These are phyloP conservation scores for Anguilla japonica DNA, from an alignment of 2,113 vertebrate genomes.

Conservation along the genomic window DNA sequence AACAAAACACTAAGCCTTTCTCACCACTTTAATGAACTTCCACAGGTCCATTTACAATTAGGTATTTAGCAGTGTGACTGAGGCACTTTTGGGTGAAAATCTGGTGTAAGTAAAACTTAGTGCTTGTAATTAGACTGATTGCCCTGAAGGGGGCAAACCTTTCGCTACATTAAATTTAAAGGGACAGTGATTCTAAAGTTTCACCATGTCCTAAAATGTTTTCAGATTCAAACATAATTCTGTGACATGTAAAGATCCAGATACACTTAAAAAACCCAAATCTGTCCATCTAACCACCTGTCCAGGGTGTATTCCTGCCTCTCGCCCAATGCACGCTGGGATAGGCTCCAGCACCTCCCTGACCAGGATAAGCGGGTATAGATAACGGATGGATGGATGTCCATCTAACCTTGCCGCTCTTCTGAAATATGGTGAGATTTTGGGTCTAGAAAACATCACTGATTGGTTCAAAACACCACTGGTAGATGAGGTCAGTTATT, in stretches of 20 bases:
- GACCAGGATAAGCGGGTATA: too few species aligned
- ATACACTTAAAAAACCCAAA: neutral
- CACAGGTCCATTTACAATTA: neutral
- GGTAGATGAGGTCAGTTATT: neutral
- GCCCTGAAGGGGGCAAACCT: neutral
- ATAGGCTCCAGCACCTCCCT: too few species aligned
- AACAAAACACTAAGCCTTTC: neutral
- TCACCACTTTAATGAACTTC: neutral
- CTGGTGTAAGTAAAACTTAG: neutral
- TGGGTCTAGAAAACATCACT: neutral
- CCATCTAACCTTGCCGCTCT: neutral
- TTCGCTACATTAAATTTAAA: neutral
- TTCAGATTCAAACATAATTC: neutral
- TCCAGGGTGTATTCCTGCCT: too few species aligned
- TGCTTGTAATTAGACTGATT: neutral
- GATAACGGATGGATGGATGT: too few species aligned
- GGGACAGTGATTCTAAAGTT: neutral
- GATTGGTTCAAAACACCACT: neutral
- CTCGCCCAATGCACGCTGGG: too few species aligned
- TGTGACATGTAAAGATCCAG: neutral
- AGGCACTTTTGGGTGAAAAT: neutral
- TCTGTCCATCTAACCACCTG: neutral
- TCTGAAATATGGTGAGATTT: neutral
- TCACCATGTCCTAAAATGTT: neutral
- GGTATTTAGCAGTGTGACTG: neutral